These are phyloP conservation scores for Aphodius sticticus DNA, from an alignment of 2,888 invertebrate species.

Conservation along the genomic window DNA sequence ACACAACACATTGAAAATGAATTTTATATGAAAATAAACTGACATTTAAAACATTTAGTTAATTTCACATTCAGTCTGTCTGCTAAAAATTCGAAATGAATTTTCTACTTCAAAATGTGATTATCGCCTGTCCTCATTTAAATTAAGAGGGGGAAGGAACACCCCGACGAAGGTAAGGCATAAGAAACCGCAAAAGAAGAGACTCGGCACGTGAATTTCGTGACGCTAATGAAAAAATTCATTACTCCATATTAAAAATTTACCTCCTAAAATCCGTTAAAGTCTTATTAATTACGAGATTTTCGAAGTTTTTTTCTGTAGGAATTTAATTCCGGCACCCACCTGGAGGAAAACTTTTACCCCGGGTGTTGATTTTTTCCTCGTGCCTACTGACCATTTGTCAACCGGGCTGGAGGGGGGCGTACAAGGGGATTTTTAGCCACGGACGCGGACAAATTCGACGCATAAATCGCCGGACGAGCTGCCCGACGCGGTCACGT, in stretches of 20 bases:
- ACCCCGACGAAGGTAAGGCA: background rate
- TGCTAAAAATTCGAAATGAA: background rate
- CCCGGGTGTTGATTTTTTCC: conserved; percentile 31
- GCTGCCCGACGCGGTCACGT: conserved; percentile 37
- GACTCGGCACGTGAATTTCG: background rate
- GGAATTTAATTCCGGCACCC: background rate
- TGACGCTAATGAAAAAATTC: conserved; percentile 4
- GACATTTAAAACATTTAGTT: no score
- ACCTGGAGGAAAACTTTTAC: conserved; percentile 4
- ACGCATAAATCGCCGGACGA: conserved; percentile 40
- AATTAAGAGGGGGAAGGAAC: background rate
- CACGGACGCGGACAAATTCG: conserved; percentile 45
- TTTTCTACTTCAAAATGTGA: background rate
- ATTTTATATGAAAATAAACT: no score
- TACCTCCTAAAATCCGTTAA: background rate
- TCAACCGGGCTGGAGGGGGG: conserved; percentile 22
- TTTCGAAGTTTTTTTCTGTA: background rate
- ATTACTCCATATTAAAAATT: background rate
- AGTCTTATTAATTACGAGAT: conserved; percentile 4
- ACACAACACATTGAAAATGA: no score
- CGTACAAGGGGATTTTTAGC: conserved; percentile 24
- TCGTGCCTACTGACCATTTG: conserved; percentile 37
- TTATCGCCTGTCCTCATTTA: background rate
- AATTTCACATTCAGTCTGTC: no score
- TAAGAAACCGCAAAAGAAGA: background rate